Evolutionary conservation across 2,113 vertebrate species (phyloP).

Genomic region (Eublepharis macularius): DNA sequence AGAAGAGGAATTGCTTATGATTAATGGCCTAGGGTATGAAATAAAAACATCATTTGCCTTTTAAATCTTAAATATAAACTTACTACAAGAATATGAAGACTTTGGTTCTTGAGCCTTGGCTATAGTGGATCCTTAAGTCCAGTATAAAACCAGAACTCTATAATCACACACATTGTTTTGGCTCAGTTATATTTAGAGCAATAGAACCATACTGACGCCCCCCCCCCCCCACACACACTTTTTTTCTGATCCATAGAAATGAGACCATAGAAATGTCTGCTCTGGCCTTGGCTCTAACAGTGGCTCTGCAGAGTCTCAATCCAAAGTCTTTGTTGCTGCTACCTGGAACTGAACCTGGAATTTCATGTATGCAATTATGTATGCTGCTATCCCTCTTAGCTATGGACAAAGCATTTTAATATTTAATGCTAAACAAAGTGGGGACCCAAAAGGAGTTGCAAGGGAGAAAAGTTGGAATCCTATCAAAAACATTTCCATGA

Average conservation of each 20-base stretch:
- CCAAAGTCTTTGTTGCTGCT: neutral
- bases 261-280: neutral
- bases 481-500: too few species aligned
- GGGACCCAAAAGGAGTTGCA: too few species aligned
- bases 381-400: too few species aligned
- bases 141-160: neutral
- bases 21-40: slow-evolving; percentile 92
- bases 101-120: neutral
- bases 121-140: neutral
- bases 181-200: neutral
- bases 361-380: too few species aligned
- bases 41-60: slow-evolving; percentile 20
- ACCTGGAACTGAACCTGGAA: too few species aligned
- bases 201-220: neutral
- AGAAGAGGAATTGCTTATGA: slow-evolving; percentile 98
- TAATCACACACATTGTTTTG: neutral
- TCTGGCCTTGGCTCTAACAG: neutral
- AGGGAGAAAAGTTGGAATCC: too few species aligned
- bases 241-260: neutral
- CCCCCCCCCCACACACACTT: too few species aligned
- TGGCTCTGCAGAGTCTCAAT: neutral
- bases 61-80: neutral
- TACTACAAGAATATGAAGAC: neutral
- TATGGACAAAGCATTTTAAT: too few species aligned
- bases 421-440: too few species aligned